Conservation (phyloP, 2,797 vertebrate genomes). For the Arrhamphus sclerolepis region DNA sequence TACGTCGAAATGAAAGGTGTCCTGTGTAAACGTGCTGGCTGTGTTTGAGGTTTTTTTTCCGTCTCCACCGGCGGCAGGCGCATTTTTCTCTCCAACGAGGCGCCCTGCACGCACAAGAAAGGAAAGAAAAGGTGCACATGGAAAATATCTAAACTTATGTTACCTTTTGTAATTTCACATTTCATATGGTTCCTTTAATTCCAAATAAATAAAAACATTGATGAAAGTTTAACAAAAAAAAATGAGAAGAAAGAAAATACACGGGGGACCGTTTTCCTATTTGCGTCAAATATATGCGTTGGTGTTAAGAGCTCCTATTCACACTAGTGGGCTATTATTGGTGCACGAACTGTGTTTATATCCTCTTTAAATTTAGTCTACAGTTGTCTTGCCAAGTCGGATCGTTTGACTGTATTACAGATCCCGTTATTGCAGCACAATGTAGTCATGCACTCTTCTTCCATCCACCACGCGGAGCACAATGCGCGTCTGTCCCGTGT, state of each 20-base stretch:
- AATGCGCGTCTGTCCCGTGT: conserved; percentile 56
- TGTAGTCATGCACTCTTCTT: conserved; percentile 17
- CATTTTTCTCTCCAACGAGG: conserved; percentile 45
- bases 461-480: conserved; percentile 37
- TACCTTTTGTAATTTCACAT: neutral
- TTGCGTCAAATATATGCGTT: no score
- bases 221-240: no score
- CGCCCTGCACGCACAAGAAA: conserved; percentile 23
- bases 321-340: no score
- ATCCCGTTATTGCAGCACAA: conserved; percentile 17
- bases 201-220: no score
- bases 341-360: no score
- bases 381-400: neutral
- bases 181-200: neutral
- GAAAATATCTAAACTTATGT: conserved; percentile 18
- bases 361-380: neutral
- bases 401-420: conserved; percentile 7
- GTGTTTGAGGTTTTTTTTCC: conserved; percentile 26
- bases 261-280: no score
- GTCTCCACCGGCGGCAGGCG: conserved; percentile 54
- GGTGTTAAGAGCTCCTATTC: no score
- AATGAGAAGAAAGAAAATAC: no score
- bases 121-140: conserved; percentile 3
- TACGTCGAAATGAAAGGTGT: neutral
- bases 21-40: conserved; percentile 5